These are phyloP conservation scores for Agrypnia vestita DNA, from an alignment of 1,140 invertebrate genomes.

Conservation along the genomic window DNA sequence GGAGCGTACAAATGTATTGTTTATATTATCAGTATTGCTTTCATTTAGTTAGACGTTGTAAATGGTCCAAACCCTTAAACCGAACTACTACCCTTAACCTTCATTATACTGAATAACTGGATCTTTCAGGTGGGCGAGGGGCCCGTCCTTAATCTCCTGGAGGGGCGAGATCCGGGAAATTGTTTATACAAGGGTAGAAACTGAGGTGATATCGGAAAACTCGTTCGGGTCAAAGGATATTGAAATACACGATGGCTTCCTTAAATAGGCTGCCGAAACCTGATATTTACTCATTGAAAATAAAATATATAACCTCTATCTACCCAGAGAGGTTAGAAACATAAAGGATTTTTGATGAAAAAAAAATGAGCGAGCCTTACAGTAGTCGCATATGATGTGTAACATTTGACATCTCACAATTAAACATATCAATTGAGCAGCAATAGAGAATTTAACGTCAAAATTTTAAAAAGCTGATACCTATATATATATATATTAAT, in stretches of 20 bases:
- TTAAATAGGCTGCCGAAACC: conserved; percentile 1
- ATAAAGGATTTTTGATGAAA: no score
- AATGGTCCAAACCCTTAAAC: conserved; percentile 14
- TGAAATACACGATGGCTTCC: conserved; percentile 9
- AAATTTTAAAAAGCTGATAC: no score
- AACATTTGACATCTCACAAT: no score
- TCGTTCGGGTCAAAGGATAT: conserved; percentile 13
- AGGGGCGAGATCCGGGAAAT: neutral
- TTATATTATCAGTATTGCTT: no score
- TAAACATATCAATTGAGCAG: no score
- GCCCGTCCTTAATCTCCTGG: neutral
- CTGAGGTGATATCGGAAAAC: neutral
- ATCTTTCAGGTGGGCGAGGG: conserved; percentile 16
- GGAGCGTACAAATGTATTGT: no score
- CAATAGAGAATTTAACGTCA: no score
- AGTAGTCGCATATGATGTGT: no score
- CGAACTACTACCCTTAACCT: conserved; percentile 8
- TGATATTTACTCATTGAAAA: conserved; percentile 22
- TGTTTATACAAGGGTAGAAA: neutral
- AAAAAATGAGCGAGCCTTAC: no score
- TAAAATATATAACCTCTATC: conserved; percentile 5
- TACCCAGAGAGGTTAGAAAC: no score
- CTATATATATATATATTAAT: no score
- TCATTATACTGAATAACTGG: conserved; percentile 22
- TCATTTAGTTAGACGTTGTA: conserved; percentile 5